These are phyloP conservation scores for Gymnoscopelus microlampas DNA, from an alignment of 2,797 vertebrate genomes.

Conservation along the genomic window DNA sequence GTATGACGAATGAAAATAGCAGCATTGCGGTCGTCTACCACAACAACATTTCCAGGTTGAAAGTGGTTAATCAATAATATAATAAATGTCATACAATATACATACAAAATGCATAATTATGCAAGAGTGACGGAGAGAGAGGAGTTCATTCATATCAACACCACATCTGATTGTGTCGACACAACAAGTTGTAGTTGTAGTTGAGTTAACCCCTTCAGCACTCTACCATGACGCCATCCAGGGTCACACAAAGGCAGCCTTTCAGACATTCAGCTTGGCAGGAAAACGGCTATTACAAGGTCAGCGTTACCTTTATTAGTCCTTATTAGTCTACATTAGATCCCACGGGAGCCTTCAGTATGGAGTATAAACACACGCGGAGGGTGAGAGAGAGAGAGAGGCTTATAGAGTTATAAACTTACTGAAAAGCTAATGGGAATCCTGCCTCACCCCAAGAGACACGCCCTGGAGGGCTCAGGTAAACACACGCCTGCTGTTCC, in stretches of 20 bases:
- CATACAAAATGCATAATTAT: too few species aligned
- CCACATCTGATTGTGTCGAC: not conserved
- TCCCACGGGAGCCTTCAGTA: slow-evolving; percentile 61
- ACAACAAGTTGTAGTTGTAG: slow-evolving; percentile 19
- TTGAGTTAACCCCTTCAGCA: slow-evolving; percentile 56
- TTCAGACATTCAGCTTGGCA: slow-evolving; percentile 59
- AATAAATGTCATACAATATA: too few species aligned
- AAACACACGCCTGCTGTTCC: slow-evolving; percentile 55
- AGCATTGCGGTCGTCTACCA: too few species aligned
- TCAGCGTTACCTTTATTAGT: slow-evolving; percentile 70
- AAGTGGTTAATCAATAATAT: too few species aligned
- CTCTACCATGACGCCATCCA: slow-evolving; percentile 35
- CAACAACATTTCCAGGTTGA: too few species aligned
- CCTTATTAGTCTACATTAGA: slow-evolving; percentile 66
- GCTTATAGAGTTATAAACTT: slow-evolving; percentile 33
- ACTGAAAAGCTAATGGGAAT: slow-evolving; percentile 43
- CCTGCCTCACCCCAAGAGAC: slow-evolving; percentile 36
- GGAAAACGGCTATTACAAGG: slow-evolving; percentile 72
- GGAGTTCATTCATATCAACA: too few species aligned
- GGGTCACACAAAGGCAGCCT: slow-evolving; percentile 62
- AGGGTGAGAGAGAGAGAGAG: slow-evolving; percentile 19
- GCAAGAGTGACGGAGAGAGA: too few species aligned
- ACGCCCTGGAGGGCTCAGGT: slow-evolving; percentile 51
- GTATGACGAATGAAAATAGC: too few species aligned
- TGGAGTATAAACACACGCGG: not conserved